Percentiles rank a stretch among this genome's conserved stretches.
These are phyloP conservation scores for Microplitis demolitor DNA, from an alignment of 1,140 invertebrate species.

Conservation along the genomic window DNA sequence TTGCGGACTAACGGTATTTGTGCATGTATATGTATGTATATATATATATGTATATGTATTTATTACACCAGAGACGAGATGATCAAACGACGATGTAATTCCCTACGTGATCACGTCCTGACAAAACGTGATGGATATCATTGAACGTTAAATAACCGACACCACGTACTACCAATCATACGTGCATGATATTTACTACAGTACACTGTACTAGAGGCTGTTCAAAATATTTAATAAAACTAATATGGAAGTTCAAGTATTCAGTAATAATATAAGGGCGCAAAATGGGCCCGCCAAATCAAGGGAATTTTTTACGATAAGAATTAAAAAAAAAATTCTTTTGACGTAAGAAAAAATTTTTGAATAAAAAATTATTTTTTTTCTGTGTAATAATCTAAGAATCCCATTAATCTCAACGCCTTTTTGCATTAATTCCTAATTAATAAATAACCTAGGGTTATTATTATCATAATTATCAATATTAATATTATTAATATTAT, in stretches of 20 bases:
- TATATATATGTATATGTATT: no score
- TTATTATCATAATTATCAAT: background rate
- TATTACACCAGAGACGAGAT: background rate
- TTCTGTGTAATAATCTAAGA: background rate
- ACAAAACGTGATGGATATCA: conserved; percentile 22
- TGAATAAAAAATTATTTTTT: background rate
- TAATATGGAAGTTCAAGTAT: no score
- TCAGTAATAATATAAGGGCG: no score
- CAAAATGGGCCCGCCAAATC: no score
- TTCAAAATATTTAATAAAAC: background rate
- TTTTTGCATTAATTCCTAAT: conserved; percentile 10
- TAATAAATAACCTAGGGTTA: conserved; percentile 1
- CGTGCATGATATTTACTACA: background rate
- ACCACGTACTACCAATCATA: conserved; percentile 21
- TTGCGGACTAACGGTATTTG: no score
- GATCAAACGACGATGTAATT: background rate
- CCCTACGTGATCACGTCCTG: conserved; percentile 23
- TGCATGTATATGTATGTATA: no score
- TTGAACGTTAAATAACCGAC: conserved; percentile 1
- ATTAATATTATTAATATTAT: no score
- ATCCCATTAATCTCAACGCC: conserved; percentile 20
- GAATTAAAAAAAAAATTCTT: no score
- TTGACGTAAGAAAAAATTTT: background rate
- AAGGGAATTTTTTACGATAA: no score
- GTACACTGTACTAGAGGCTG: background rate